phyloP scores from a whole-genome alignment of 1,140 invertebrate species.

The Adoxophyes honmai region DNA sequence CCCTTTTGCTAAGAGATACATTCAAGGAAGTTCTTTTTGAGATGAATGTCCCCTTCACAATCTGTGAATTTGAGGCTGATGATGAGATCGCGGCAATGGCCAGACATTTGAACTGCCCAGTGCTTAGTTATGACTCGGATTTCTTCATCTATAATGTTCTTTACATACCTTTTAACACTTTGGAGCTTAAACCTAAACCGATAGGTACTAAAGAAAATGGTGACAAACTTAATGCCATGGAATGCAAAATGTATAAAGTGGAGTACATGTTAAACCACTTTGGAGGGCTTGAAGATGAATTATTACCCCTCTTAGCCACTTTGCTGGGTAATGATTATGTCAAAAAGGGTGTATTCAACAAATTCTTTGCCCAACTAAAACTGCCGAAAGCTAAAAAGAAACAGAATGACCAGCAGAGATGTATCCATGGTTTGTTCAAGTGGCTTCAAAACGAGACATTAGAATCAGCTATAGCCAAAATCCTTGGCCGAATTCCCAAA shows the following conservation, averaged over 20 bases:
- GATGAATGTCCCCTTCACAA: constrained; percentile 81
- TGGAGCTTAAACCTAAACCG: constrained; percentile 73
- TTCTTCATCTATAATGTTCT: constrained; percentile 91
- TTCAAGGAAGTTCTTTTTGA: constrained; percentile 83
- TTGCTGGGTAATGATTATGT: constrained; percentile 93
- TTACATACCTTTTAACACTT: constrained; percentile 87
- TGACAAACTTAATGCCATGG: constrained; percentile 41
- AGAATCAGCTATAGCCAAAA: constrained; percentile 82
- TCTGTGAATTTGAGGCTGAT: constrained; percentile 92
- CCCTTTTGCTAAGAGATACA: constrained; percentile 83
- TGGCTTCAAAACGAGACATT: constrained; percentile 86
- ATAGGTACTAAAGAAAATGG: constrained; percentile 35
- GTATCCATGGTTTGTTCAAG: constrained; percentile 82
- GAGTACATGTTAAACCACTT: constrained; percentile 83
- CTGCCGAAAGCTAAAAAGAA: constrained; percentile 78
- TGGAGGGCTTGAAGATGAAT: constrained; percentile 80
- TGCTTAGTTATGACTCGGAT: constrained; percentile 94
- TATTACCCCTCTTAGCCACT: constrained; percentile 88
- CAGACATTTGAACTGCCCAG: constrained; percentile 86
- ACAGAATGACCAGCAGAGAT: constrained; percentile 78
- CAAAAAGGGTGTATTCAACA: constrained; percentile 80
- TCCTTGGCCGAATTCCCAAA: constrained; percentile 80
- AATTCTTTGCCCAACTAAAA: constrained; percentile 84
- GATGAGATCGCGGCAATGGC: constrained; percentile 88
- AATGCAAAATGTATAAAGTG: constrained; percentile 85